Evolutionary conservation across 2,113 vertebrate species (phyloP).

Genomic region (Phycodurus eques): DNA sequence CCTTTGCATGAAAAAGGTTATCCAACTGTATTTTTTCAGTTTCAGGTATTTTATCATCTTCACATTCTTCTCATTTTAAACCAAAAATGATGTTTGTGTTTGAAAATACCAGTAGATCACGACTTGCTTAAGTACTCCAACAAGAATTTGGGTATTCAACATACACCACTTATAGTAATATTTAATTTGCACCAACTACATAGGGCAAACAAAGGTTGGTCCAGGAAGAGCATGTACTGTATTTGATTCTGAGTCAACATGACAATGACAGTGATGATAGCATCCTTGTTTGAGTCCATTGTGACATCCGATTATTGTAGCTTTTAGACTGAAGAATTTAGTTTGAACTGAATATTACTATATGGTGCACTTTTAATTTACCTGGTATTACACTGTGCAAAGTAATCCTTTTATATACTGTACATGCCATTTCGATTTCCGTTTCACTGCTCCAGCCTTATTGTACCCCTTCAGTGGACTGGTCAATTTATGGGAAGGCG

Average conservation of each 20-base stretch:
- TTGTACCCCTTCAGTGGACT: neutral
- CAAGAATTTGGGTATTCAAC: too few relatives aligned
- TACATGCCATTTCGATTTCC: neutral
- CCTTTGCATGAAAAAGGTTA: neutral
- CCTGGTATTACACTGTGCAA: neutral
- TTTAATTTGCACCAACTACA: too few relatives aligned
- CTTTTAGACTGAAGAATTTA: neutral
- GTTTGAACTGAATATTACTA: neutral
- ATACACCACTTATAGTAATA: too few relatives aligned
- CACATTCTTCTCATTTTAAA: neutral
- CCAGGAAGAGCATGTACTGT: neutral
- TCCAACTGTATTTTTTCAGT: neutral
- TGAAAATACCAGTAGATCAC: neutral
- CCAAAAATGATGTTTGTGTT: neutral
- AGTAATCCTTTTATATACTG: too few relatives aligned
- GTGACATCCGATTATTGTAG: neutral
- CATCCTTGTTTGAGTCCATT: neutral
- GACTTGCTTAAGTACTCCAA: too few relatives aligned
- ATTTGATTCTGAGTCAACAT: neutral
- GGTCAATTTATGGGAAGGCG: neutral
- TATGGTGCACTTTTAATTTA: neutral
- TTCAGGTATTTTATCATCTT: too few relatives aligned
- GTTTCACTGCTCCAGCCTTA: conserved; percentile 8
- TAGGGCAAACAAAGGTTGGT: too few relatives aligned
- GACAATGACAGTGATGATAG: too few relatives aligned